Percentiles rank a stretch among this genome's conserved stretches.
Conservation (phyloP, 2,888 invertebrate species). For the Tortricodes alternella region DNA sequence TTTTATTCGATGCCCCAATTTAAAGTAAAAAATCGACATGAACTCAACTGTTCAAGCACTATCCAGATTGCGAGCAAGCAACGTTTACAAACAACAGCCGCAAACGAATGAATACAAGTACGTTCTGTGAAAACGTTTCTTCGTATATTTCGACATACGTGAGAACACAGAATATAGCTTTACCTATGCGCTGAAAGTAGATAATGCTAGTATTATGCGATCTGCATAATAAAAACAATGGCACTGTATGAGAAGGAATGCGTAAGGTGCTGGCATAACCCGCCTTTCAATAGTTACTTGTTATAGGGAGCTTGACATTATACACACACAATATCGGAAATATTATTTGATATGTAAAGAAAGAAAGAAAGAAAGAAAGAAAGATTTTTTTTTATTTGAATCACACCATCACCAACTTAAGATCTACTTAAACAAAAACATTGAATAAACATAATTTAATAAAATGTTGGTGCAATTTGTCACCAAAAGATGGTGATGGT, state of each 20-base stretch:
- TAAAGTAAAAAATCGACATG: conserved; percentile 38
- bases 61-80: conserved; percentile 53
- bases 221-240: conserved; percentile 10
- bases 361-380: no score
- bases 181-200: conserved; percentile 16
- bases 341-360: background rate
- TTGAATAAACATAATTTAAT: no score
- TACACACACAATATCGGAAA: no score
- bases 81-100: conserved; percentile 69
- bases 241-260: conserved; percentile 15
- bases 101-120: conserved; percentile 60
- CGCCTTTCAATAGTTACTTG: conserved; percentile 13
- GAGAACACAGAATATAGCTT: conserved; percentile 32
- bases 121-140: conserved; percentile 53
- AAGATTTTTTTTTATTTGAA: no score
- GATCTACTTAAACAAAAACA: no score
- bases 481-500: no score
- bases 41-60: conserved; percentile 42
- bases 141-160: conserved; percentile 47
- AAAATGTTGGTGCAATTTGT: no score
- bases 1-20: background rate
- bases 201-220: conserved; percentile 22
- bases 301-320: background rate
- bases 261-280: conserved; percentile 2
- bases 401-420: no score